Conservation (phyloP, 1,140 invertebrate genomes). For the Heliothis virescens region DNA sequence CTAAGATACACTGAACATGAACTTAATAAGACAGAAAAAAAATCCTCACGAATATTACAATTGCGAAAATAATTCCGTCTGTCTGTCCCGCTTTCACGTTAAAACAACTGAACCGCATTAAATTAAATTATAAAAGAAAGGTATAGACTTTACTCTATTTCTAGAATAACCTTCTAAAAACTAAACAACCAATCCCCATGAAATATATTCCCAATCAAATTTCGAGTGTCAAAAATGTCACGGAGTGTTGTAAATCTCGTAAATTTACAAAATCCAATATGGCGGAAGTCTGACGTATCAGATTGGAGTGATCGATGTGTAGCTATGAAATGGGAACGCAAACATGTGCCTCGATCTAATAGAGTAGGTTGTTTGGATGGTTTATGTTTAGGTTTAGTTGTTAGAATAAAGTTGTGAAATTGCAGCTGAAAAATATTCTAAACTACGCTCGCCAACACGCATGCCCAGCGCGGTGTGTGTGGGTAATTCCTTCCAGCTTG, state of each 20-base stretch:
- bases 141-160: background rate
- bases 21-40: too few relatives aligned
- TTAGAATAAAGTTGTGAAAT: background rate
- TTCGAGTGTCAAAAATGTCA: slow-evolving; percentile 24
- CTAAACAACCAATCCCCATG: slow-evolving; percentile 21
- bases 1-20: too few relatives aligned
- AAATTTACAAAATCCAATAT: slow-evolving; percentile 36
- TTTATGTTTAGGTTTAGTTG: background rate
- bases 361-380: background rate
- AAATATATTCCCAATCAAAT: slow-evolving; percentile 21
- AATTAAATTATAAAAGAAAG: too few relatives aligned
- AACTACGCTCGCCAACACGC: too few relatives aligned
- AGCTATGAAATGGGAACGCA: slow-evolving; percentile 9
- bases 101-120: too few relatives aligned
- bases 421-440: background rate
- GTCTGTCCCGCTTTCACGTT: too few relatives aligned
- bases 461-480: too few relatives aligned
- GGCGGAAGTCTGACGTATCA: slow-evolving; percentile 15
- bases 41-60: too few relatives aligned
- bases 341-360: background rate
- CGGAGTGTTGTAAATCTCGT: slow-evolving; percentile 19
- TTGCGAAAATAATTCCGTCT: too few relatives aligned
- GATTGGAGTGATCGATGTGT: slow-evolving; percentile 27
- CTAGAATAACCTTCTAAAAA: background rate
- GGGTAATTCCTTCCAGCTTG: too few relatives aligned